Evolutionary conservation across 2,797 vertebrate genomes (phyloP).

Genomic region (Syngnathus acus): DNA sequence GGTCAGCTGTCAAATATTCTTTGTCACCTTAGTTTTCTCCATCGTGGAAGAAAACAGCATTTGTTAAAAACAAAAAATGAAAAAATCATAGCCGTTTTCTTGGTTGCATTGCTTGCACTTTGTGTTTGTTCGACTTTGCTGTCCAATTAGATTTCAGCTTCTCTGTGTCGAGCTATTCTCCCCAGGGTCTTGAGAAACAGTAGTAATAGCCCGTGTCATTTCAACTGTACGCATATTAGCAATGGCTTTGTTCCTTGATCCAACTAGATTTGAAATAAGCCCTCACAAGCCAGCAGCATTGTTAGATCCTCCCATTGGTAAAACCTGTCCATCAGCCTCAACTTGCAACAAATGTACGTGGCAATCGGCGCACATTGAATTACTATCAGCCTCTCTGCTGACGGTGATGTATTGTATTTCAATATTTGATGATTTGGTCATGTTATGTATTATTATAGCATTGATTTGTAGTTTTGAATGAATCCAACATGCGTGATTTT

Average conservation of each 20-base stretch:
- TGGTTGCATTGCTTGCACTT: no score
- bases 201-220: background rate
- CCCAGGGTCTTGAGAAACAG: no score
- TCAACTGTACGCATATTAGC: background rate
- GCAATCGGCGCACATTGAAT: background rate
- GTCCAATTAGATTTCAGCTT: no score
- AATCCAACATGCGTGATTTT: background rate
- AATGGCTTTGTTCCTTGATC: background rate
- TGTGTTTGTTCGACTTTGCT: no score
- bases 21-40: background rate
- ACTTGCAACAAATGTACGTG: background rate
- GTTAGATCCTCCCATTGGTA: background rate
- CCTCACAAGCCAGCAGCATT: background rate
- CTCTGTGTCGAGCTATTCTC: background rate
- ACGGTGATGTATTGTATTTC: background rate
- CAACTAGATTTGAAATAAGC: background rate
- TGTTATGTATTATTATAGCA: no score
- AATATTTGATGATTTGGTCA: no score
- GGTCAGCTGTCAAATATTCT: constrained; percentile 57
- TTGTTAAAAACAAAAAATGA: background rate
- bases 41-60: background rate
- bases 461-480: background rate
- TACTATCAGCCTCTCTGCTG: no score
- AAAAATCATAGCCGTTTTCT: no score
- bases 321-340: background rate